phyloP scores from a whole-genome alignment of 2,113 vertebrate genomes.

The Connochaetes taurinus region DNA sequence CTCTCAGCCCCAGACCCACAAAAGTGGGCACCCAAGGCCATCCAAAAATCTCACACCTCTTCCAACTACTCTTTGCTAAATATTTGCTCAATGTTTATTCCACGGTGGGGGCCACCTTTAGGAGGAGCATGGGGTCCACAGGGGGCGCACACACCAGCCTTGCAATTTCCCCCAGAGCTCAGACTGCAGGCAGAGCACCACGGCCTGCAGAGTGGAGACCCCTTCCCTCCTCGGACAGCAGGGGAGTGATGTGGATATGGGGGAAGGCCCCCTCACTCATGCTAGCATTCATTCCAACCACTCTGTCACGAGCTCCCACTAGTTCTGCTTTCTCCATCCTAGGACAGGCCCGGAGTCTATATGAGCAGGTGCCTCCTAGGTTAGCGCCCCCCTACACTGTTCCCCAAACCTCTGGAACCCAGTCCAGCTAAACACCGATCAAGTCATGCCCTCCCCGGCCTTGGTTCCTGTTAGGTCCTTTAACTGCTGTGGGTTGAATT shows the following conservation, averaged over 20 bases:
- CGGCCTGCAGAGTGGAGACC: not conserved
- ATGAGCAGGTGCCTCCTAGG: not conserved
- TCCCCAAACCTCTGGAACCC: not conserved
- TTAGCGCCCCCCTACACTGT: not conserved
- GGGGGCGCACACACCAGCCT: accelerated
- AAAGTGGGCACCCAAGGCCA: not conserved
- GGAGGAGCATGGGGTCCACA: too few relatives aligned
- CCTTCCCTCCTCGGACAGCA: not conserved
- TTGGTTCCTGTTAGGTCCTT: not conserved
- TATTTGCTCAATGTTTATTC: not conserved
- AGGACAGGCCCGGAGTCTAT: not conserved
- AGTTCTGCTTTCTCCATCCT: not conserved
- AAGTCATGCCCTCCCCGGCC: not conserved
- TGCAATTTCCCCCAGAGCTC: not conserved
- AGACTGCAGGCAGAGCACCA: too few relatives aligned
- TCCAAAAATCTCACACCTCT: not conserved
- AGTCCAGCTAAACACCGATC: not conserved
- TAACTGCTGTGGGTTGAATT: not conserved
- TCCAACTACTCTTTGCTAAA: not conserved
- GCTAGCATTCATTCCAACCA: not conserved
- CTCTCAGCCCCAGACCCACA: not conserved
- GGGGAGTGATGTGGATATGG: not conserved
- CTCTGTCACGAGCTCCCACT: too few relatives aligned
- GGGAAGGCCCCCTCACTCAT: too few relatives aligned
- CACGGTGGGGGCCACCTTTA: not conserved